These are phyloP conservation scores for Heterodera carotae DNA, from an alignment of 1,140 invertebrate species.

Conservation along the genomic window DNA sequence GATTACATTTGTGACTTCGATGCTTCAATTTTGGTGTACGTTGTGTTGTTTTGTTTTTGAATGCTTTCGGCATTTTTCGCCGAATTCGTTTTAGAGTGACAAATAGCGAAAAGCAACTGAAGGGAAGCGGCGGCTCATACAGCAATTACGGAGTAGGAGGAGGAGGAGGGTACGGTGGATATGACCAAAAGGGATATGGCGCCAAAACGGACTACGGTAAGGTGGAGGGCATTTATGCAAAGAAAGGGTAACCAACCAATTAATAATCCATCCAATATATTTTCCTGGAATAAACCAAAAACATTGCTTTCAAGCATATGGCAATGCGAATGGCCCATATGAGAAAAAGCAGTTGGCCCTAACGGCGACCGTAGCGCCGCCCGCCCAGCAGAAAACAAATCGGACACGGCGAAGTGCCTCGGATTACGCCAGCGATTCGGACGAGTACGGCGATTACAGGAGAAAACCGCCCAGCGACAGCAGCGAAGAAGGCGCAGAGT, in stretches of 20 bases:
- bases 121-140: neutral
- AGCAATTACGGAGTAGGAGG: too few relatives aligned
- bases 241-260: neutral
- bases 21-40: conserved; percentile 19
- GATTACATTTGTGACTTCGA: conserved; percentile 29
- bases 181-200: neutral
- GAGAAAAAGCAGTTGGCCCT: neutral
- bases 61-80: neutral
- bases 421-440: neutral
- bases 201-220: neutral
- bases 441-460: neutral
- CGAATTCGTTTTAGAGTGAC: conserved; percentile 8
- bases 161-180: conserved; percentile 7
- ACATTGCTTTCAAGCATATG: too few relatives aligned
- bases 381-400: neutral
- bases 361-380: neutral
- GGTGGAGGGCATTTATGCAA: neutral
- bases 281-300: too few relatives aligned
- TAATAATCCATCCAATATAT: too few relatives aligned
- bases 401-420: neutral
- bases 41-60: too few relatives aligned
- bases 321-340: neutral
- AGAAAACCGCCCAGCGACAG: neutral
- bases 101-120: conserved; percentile 17
- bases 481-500: neutral